Base-by-base conservation (phyloP, 2,797 vertebrate genomes). In the Chaetophractus vellerosus region DNA sequence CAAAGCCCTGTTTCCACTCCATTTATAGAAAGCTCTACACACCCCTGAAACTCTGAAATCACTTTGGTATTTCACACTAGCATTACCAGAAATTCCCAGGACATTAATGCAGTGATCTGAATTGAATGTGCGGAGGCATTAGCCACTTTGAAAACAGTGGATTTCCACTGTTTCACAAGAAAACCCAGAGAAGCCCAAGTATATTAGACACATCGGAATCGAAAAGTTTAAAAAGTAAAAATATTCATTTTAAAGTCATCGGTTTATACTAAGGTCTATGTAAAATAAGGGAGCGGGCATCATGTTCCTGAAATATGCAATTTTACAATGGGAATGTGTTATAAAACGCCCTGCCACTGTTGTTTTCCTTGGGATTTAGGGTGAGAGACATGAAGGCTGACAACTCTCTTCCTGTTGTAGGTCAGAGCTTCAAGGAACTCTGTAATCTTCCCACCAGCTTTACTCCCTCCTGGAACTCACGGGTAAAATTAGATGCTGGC, bases 401-500 rank as follows among this genome's bases (percentile, higher is more conserved):
- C 98, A 98, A 98, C 99, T 98, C 98, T 99, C 98, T 99, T 99
- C 99, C 99, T 99, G 99, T 99, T 98, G 97, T 98, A 99, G 99
- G 99, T 99, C 99, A 99, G 98, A 98, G 98, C 98, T 99, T 99
- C 99, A 98, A 98, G 98, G 98, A 98, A 98, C 98, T 99, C 99
- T 98, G 98, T 99, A 99, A 99, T 99, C 99, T 99, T 99, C 99
- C 99, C 99, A 99, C 99, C 99, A 98, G 98, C 98, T 98, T 98
- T 98, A 97, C 98, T 98, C 98, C 98, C 98, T 98, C 98, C 98
- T 98, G 98, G 98, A 99, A 98, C 98, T 99, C 98, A 98, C 98
- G 98, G 98, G 99, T 99, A 99, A 99, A 99, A 99, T 99, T 99
- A 99, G 99, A 98, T 96, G 93, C 98, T 98, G 98, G 98, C 98